Evolutionary conservation across 2,797 vertebrate species (phyloP).

Genomic region (Clarias laeviceps): DNA sequence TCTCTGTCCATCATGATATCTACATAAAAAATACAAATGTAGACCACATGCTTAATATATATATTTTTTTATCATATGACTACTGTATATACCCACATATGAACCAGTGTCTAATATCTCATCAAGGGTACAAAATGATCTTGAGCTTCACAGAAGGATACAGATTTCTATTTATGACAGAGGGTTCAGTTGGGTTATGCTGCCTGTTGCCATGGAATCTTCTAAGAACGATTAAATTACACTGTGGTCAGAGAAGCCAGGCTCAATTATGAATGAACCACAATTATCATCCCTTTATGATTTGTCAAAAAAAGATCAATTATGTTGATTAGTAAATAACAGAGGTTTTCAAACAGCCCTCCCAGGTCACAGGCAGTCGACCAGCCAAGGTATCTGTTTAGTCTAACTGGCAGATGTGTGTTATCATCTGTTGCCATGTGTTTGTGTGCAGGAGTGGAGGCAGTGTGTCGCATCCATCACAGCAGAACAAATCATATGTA

Average conservation of each 20-base stretch:
- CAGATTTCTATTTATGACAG: constrained; percentile 33
- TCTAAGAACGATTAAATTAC: constrained; percentile 42
- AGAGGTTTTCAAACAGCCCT: constrained; percentile 28
- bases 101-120: constrained; percentile 42
- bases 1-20: neutral
- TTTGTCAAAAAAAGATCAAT: constrained; percentile 18
- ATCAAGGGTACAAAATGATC: constrained; percentile 19
- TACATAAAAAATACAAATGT: neutral
- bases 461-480: constrained; percentile 12
- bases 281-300: constrained; percentile 34
- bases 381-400: constrained; percentile 5
- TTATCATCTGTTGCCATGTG: constrained; percentile 32
- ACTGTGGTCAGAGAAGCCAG: constrained; percentile 31
- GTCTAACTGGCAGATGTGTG: constrained; percentile 10
- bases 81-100: neutral
- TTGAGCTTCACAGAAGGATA: constrained; percentile 29
- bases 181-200: constrained; percentile 32
- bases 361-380: constrained; percentile 10
- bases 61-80: too few relatives aligned
- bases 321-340: constrained; percentile 44
- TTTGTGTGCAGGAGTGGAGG: neutral
- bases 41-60: neutral
- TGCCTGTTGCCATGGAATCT: constrained; percentile 54
- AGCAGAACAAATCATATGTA: constrained; percentile 38
- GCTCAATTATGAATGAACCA: constrained; percentile 26